These are phyloP conservation scores for Spheniscus humboldti DNA, from an alignment of 2,797 vertebrate genomes.

Conservation along the genomic window DNA sequence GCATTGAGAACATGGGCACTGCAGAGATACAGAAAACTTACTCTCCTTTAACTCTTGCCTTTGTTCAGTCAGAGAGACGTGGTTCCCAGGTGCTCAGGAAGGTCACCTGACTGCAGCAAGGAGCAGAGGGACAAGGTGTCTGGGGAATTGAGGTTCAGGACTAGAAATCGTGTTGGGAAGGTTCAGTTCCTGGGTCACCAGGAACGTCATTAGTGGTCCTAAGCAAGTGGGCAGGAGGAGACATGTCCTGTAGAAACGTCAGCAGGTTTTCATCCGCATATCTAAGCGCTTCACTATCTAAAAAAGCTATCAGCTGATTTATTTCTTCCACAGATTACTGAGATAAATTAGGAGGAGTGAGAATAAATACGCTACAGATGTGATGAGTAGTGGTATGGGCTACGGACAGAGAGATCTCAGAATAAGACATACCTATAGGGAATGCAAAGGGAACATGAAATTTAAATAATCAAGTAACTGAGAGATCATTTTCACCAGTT, in stretches of 20 bases:
- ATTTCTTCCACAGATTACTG: not conserved
- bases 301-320: not conserved
- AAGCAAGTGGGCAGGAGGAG: not conserved
- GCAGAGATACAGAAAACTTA: not conserved
- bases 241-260: fast-evolving
- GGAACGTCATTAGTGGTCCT: not conserved
- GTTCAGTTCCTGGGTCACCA: not conserved
- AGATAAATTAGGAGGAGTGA: not conserved
- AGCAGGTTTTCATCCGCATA: not conserved
- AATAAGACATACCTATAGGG: not conserved
- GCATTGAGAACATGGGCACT: not conserved
- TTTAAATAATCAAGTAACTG: not conserved
- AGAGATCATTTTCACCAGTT: not conserved
- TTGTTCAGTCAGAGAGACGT: not conserved
- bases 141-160: not conserved
- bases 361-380: not conserved
- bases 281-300: not conserved
- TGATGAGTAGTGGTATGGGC: not conserved
- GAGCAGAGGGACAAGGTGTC: not conserved
- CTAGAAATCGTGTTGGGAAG: not conserved
- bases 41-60: not conserved
- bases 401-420: not conserved
- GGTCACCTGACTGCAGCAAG: not conserved
- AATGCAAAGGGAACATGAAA: not conserved
- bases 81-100: not conserved